Evolutionary conservation across 2,113 vertebrate species (phyloP), one percentile per base, ranked within the genome.

Genomic region (Eurypyga helias): DNA sequence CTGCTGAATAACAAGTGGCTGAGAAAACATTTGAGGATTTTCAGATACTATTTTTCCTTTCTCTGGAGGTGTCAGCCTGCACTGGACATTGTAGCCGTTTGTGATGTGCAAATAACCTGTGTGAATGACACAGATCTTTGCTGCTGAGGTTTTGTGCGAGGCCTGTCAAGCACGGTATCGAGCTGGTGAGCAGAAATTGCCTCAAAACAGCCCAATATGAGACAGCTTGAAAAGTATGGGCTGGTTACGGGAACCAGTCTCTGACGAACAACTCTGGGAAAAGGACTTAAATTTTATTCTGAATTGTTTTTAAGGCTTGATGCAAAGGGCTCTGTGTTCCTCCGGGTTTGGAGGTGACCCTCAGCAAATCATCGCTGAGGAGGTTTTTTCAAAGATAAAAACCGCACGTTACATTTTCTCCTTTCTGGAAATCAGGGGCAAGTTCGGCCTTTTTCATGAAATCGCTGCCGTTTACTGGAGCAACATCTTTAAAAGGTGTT

Each of bases 311-410:
- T 33, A 54, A 3, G 3, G 7, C 43, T 36, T 26, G 23, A 41
- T 49, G 45, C 24, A 10, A 41, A 54, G 21, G 1, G 4, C 13
- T 17, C 62, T 73, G 13, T 7, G 0, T 38, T 45, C 17, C 28
- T 0, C 0, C 48, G 9, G 5, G 10, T 72, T 17, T 2, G 8
- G 38, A 1, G 1, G 5, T 1, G 9, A 62, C 17, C 15, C 18
- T 0, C 1, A 41, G 58, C 29, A 41, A 34, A 11, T 18, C 3
- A 10, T 4, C 0, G 2, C 55, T 10, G 34, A 72, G 52, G n/a
- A 55, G 33, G 25, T 23, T 72, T 23, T 72, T 64, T 31, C 23
- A 28, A 51, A 11, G 45, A 21, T 0, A 17, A 93, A 83, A 0
- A 1, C 5, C 0, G 0, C 8, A 1, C 23, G 43, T 86, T 6